These are phyloP conservation scores for Callimorpha dominula DNA, from an alignment of 2,888 invertebrate genomes.

Conservation along the genomic window DNA sequence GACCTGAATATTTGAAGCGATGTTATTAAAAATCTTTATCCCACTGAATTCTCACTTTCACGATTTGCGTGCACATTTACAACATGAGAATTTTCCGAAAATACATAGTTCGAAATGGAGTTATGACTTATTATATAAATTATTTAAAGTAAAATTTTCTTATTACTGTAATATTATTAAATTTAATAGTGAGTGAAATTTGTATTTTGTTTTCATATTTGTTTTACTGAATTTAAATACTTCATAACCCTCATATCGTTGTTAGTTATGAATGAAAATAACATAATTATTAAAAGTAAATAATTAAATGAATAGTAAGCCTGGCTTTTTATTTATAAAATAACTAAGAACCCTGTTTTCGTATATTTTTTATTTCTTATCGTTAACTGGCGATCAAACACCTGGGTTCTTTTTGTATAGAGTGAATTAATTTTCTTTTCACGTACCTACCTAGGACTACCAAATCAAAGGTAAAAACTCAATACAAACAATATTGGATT, in stretches of 20 bases:
- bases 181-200: conserved; percentile 87
- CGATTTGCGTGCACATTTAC: conserved; percentile 83
- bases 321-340: conserved; percentile 77
- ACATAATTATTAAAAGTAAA: conserved; percentile 87
- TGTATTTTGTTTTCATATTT: conserved; percentile 85
- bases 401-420: conserved; percentile 9
- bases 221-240: conserved; percentile 86
- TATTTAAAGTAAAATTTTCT: conserved; percentile 83
- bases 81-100: conserved; percentile 78
- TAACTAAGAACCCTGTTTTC: conserved; percentile 12
- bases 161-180: conserved; percentile 86
- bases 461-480: too few species aligned
- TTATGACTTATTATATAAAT: conserved; percentile 83
- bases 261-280: conserved; percentile 87
- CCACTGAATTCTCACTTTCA: conserved; percentile 85
- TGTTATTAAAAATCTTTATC: conserved; percentile 79
- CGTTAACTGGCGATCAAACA: not conserved
- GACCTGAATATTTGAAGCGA: conserved; percentile 86
- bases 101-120: conserved; percentile 80
- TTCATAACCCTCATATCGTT: conserved; percentile 87
- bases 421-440: not conserved
- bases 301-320: conserved; percentile 86
- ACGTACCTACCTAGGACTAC: not conserved
- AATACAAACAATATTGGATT: too few species aligned
- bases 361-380: not conserved